Evolutionary conservation across 2,888 invertebrate genomes (phyloP), one percentile per base, ranked within the genome.

Genomic region (Erannis defoliaria): DNA sequence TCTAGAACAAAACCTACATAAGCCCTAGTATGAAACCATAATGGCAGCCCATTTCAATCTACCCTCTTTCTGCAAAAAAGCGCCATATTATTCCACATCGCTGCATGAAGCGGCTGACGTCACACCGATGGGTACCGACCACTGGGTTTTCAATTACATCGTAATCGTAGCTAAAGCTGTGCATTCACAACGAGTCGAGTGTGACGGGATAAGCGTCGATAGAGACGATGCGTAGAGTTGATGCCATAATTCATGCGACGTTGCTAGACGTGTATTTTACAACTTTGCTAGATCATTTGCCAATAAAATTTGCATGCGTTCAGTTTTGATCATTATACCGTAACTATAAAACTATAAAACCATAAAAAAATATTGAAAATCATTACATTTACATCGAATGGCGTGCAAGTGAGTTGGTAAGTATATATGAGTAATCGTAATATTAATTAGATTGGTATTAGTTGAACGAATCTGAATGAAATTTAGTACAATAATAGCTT

Each of bases 111-210:
- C 60, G 66, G 60, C 61, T 80, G 80, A 81, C 85, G 82, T 85
- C 85, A 84, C 77, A 75, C 71, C 68, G 72, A 74, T 69, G 73
- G 75, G 68, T 86, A 88, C 88, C 85, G 78, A 85, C 84, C 83
- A 81, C 86, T 86, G 81, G 74, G 84, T 87, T 89, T 91, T 90
- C 91, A 91, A 92, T 92, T 91, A 89, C 90, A 75, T 80, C 70
- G 82, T 90, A 89, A 91, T 90, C 89, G 88, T 82, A 84, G 84
- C 82, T 76, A 62, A 55, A 51, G 82, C 86, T 29, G 51, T 42
- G 40, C n/a, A 48, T 23, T 40, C 45, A 31, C 38, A 53, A 54
- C 55, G 55, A 31, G 61, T 37, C 54, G 48, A 56, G 26, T 51
- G 18, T 29, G 26, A 12, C 19, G 26, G 14, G 45, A 46, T 12